A percentile compares a stretch with the other conserved stretches of the same genome.
Conservation (phyloP, 2,113 vertebrate genomes). For the Gadus chalcogrammus region DNA sequence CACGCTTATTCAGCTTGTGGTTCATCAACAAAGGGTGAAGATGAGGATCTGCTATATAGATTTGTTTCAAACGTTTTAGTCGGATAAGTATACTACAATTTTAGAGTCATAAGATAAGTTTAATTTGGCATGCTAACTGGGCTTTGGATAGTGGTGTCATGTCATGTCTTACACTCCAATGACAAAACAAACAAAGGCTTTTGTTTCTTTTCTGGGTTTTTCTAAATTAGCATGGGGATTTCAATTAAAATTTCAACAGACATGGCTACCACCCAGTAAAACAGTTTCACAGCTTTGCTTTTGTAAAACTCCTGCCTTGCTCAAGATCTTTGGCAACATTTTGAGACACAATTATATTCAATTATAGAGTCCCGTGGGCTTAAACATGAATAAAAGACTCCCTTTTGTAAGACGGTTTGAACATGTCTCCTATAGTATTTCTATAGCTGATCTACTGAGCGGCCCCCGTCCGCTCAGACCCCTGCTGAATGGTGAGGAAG, state of each 20-base stretch:
- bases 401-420: constrained; percentile 25
- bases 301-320: constrained; percentile 15
- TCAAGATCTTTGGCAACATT: constrained; percentile 30
- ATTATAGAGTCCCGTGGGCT: constrained; percentile 31
- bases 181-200: constrained; percentile 19
- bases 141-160: constrained; percentile 28
- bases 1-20: constrained; percentile 50
- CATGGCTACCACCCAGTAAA: constrained; percentile 22
- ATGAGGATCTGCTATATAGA: constrained; percentile 9
- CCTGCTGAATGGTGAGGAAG: constrained; percentile 37
- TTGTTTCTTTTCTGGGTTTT: constrained; percentile 18
- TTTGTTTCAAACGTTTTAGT: neutral
- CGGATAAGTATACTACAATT: constrained; percentile 21
- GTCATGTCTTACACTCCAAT: constrained; percentile 15
- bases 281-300: constrained; percentile 28
- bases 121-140: constrained; percentile 31
- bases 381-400: constrained; percentile 32
- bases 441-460: neutral
- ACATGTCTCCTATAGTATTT: constrained; percentile 32
- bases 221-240: constrained; percentile 19
- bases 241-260: constrained; percentile 7
- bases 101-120: constrained; percentile 23
- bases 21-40: constrained; percentile 14
- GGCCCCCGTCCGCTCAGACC: constrained; percentile 21
- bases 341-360: constrained; percentile 33